These are phyloP conservation scores for Megastigmus dorsalis DNA, from an alignment of 2,888 invertebrate species.

Conservation along the genomic window DNA sequence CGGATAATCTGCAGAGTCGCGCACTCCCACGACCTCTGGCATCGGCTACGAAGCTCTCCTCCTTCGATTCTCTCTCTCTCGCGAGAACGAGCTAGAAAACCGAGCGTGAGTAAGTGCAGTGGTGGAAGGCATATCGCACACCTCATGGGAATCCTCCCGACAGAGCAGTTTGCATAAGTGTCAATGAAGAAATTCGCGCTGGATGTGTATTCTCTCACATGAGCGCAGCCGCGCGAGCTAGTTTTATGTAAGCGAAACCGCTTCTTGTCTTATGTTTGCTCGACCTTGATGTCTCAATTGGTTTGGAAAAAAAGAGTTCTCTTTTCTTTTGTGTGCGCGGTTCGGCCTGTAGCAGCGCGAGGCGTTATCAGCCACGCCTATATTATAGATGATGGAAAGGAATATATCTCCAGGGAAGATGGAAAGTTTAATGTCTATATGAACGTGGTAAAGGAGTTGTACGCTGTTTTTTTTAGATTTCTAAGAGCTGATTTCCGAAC, in stretches of 20 bases:
- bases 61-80: background rate
- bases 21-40: conserved; percentile 31
- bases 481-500: no score
- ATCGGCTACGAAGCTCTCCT: background rate
- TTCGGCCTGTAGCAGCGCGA: background rate
- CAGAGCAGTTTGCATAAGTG: conserved; percentile 20
- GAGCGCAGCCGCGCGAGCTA: no score
- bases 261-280: background rate
- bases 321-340: background rate
- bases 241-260: background rate
- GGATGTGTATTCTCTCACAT: background rate
- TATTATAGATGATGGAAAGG: no score
- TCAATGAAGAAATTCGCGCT: conserved; percentile 32
- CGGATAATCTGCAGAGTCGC: background rate
- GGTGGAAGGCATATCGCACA: no score
- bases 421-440: no score
- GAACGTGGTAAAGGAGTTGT: no score
- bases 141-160: no score
- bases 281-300: background rate
- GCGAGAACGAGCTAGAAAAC: background rate
- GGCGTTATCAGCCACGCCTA: background rate
- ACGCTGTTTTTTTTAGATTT: no score
- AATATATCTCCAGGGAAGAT: no score
- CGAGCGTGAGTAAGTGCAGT: no score
- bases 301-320: background rate